Conservation (phyloP, 1,140 invertebrate genomes). For the Meloidogyne exigua region DNA sequence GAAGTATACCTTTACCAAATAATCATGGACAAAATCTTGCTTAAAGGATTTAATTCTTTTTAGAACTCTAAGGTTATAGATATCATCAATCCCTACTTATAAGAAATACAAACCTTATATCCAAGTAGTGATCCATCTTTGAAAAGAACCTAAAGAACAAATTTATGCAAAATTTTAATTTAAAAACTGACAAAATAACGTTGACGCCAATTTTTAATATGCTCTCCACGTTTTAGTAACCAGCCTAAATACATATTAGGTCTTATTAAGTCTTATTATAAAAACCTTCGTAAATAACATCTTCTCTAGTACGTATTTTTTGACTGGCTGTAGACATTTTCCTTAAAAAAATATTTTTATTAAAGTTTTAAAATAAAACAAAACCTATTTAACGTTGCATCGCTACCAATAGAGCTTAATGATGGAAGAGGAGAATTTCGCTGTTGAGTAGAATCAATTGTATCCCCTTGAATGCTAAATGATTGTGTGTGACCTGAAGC, state of each 20-base stretch:
- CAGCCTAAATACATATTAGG: slow-evolving; percentile 43
- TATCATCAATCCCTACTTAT: not conserved
- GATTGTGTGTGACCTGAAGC: not conserved
- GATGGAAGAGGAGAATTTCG: slow-evolving; percentile 20
- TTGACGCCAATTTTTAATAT: slow-evolving; percentile 84
- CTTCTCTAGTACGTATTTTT: slow-evolving; percentile 31
- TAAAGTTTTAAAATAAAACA: not conserved
- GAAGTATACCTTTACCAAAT: no score
- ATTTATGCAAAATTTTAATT: not conserved
- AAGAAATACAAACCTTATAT: slow-evolving; percentile 71
- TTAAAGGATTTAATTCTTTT: not conserved
- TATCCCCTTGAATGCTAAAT: not conserved
- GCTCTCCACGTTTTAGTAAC: slow-evolving; percentile 65
- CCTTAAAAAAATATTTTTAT: slow-evolving; percentile 13
- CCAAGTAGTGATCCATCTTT: slow-evolving; percentile 89
- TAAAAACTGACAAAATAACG: slow-evolving; percentile 76
- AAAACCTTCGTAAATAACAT: slow-evolving; percentile 32
- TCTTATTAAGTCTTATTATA: not conserved
- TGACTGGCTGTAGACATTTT: slow-evolving; percentile 43
- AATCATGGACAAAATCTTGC: no score
- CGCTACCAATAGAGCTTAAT: slow-evolving; percentile 18
- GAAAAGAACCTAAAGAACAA: slow-evolving; percentile 70
- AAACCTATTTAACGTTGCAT: slow-evolving; percentile 20
- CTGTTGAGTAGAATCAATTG: not conserved
- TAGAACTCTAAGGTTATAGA: no score